These are phyloP conservation scores for Ianthella basta DNA, from an alignment of 37 sponge, comb jelly and placozoan species.

Conservation along the genomic window DNA sequence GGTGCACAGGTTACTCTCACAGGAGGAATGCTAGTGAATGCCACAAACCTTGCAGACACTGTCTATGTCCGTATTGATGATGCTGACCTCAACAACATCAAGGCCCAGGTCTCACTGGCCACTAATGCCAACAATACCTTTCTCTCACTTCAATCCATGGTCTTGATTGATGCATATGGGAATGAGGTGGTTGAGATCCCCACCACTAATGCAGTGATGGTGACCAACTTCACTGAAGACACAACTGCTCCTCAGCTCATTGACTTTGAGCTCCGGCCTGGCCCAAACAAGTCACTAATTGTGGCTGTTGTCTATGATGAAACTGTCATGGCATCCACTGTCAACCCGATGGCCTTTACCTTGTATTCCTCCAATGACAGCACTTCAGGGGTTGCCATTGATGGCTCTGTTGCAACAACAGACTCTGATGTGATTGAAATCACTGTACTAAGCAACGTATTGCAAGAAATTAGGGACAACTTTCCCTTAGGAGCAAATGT, in stretches of 20 bases:
- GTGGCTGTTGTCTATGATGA: conserved; percentile 65
- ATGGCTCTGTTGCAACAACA: conserved; percentile 38
- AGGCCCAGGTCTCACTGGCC: conserved; percentile 59
- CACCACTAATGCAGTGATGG: conserved; percentile 47
- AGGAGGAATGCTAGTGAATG: conserved; percentile 53
- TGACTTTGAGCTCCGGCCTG: conserved; percentile 68
- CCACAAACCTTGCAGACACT: background rate
- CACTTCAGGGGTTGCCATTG: background rate
- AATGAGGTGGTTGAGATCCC: conserved; percentile 57
- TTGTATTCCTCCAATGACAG: background rate
- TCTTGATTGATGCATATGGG: conserved; percentile 55
- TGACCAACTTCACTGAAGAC: conserved; percentile 52
- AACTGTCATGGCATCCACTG: conserved; percentile 71
- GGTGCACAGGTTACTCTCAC: conserved; percentile 53
- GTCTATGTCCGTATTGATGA: conserved; percentile 38
- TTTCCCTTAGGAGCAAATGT: conserved; percentile 54
- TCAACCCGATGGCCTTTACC: conserved; percentile 49
- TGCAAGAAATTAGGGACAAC: conserved; percentile 43
- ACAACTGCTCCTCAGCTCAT: conserved; percentile 51
- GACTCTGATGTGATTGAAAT: conserved; percentile 61
- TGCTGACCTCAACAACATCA: conserved; percentile 71
- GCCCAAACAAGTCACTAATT: conserved; percentile 45
- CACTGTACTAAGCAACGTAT: conserved; percentile 31
- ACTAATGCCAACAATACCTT: conserved; percentile 58
- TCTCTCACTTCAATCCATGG: conserved; percentile 49